Evolutionary conservation across 1,140 invertebrate genomes (phyloP), one percentile per base, ranked within the genome.

Genomic region (Agraylea sexmaculata): DNA sequence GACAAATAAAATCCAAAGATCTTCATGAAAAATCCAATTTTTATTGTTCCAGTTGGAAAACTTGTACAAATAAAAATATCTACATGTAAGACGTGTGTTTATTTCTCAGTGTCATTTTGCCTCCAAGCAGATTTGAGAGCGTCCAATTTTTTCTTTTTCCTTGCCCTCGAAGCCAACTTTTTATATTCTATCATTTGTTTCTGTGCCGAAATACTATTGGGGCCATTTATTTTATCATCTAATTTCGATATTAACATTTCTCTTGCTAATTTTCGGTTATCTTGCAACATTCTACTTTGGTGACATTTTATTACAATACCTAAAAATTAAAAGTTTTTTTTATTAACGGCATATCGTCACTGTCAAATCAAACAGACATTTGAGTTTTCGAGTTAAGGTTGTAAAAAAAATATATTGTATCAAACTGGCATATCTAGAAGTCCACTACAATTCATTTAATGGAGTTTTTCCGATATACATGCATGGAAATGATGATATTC

Each of bases 291-390:
- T 55, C 88, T 70, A 13, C 79, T 77, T 49, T 78, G 64, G 53
- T 93, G 88, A 52, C 83, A 84, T 68, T 90, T 87, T 1, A 89
- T 70, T 21, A 81, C 68, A 27, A 85, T 63, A 34, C 82, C 82
- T 67, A 46, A 22, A 54, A 54, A 32, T 20, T 3, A 35, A 21
- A 34, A 37, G 8, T 8, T 8, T 8, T 8, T 8, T 27, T 8
- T 8, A 8, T 27, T 8, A 8, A 8, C 8, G 25, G 25, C 25
- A 8, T 27, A 12, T 25, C 23, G n/a, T 25, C 12, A 25, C 12
- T 7, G n/a, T 25, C 23, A 25, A 25, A 8, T 7, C 12, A 25
- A 12, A 8, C 7, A 25, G 23, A 25, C 7, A 7, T 25, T 25
- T 7, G 23, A 8, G 7, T 8, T 25, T 25, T 25, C 23, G n/a